phyloP scores from a whole-genome alignment of 2,113 vertebrate species.

The Forbesichthys papilliferus region DNA sequence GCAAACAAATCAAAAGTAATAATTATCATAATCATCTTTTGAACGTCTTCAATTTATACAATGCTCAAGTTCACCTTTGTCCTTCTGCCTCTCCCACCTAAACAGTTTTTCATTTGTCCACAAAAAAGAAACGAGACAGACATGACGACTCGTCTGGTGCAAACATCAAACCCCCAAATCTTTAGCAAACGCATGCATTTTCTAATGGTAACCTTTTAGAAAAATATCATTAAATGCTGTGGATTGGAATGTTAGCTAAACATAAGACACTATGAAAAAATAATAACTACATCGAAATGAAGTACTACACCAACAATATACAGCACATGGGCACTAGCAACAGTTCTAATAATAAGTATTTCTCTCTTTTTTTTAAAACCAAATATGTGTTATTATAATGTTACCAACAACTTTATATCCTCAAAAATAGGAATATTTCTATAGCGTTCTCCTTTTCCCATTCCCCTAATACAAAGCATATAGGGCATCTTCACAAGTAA shows the following conservation, averaged over 20 bases:
- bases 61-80: slow-evolving; percentile 32
- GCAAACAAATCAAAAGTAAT: slow-evolving; percentile 60
- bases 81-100: slow-evolving; percentile 10
- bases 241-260: slow-evolving; percentile 78
- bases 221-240: slow-evolving; percentile 54
- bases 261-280: slow-evolving; percentile 72
- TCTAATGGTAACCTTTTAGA: slow-evolving; percentile 11
- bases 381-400: slow-evolving; percentile 71
- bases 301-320: slow-evolving; percentile 87
- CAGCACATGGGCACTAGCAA: slow-evolving; percentile 89
- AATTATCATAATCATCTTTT: slow-evolving; percentile 28
- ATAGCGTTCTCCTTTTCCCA: background rate
- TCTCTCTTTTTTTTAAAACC: slow-evolving; percentile 62
- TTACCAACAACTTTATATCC: slow-evolving; percentile 70
- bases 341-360: slow-evolving; percentile 49
- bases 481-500: slow-evolving; percentile 48
- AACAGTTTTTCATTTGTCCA: slow-evolving; percentile 21
- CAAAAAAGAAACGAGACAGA: background rate
- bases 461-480: slow-evolving; percentile 46
- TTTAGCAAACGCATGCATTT: slow-evolving; percentile 70
- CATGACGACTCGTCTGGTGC: slow-evolving; percentile 13
- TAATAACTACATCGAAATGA: slow-evolving; percentile 75
- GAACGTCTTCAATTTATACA: slow-evolving; percentile 36
- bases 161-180: slow-evolving; percentile 64
- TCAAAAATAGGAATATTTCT: slow-evolving; percentile 64